Base-by-base conservation (phyloP, 2,888 invertebrate species). In the Lagria hirta region DNA sequence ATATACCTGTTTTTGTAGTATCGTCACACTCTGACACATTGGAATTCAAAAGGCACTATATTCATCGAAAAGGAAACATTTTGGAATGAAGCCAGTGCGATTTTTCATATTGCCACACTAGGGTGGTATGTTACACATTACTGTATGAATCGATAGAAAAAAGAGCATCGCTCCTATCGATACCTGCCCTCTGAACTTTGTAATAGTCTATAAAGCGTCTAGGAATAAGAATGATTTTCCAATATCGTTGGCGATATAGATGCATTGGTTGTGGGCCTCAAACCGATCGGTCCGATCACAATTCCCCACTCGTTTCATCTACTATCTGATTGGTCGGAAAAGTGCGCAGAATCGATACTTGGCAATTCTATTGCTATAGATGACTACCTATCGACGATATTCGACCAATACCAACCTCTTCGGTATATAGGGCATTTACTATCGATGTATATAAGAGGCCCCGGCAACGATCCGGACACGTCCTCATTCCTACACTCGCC, bases 261-360 rank as follows among this genome's bases (percentile, higher is more conserved):
- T 64, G 61, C 62, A 64, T 64, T 60, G 63, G 65, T 52, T 57
- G 57, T 58, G 60, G 62, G 57, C 61, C 58, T 58, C 54, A 55
- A 64, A 60, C 64, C 66, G 66, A 66, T 66, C 65, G 61, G 57
- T 59, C 60, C 61, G 61, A 62, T 63, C 62, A 59, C 55, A 30
- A 46, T 42, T 41, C 43, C 36, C 41, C 52, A 51, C 44, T 42
- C 38, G 30, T 43, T 33, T 48, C 54, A 45, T 46, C 49, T 49
- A 36, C 47, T 41, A 49, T 48, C 48, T 57, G 77, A 81, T 81
- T 77, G 80, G 79, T 75, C 76, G 72, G 18, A 29, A 62, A 61
- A 68, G 55, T 51, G 77, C 78, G 78, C 78, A 77, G 73, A 77
- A 78, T 78, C 78, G 78, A 78, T 76, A 76, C 76, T 69, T 71